Conservation (phyloP, 2,113 vertebrate species). For the Triplophysa tibetana region DNA sequence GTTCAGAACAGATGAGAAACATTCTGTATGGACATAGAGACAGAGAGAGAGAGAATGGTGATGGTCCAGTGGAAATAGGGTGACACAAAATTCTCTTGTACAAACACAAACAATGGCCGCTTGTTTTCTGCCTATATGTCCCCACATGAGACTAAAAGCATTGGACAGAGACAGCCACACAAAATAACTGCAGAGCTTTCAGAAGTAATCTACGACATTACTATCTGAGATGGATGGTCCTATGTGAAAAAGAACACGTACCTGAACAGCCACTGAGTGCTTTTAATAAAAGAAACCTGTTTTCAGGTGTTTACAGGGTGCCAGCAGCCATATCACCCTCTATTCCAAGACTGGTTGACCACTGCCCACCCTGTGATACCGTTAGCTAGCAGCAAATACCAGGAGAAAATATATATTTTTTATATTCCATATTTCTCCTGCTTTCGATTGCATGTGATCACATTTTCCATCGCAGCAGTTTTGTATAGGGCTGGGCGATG, state of each 20-base stretch:
- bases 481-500: not conserved
- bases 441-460: not conserved
- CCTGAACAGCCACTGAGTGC: not conserved
- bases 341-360: too few relatives aligned
- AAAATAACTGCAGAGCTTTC: slow-evolving; percentile 14
- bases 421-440: not conserved
- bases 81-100: slow-evolving; percentile 31
- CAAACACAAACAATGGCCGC: slow-evolving; percentile 18
- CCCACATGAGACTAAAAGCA: slow-evolving; percentile 19
- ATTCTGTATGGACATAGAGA: not conserved
- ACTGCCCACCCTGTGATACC: too few relatives aligned
- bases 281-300: too few relatives aligned
- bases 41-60: not conserved
- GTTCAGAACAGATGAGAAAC: not conserved
- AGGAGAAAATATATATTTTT: too few relatives aligned
- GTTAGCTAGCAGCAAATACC: too few relatives aligned
- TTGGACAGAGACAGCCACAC: slow-evolving; percentile 16
- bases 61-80: not conserved
- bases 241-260: not conserved
- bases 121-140: slow-evolving; percentile 27
- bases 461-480: not conserved
- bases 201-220: not conserved
- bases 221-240: not conserved
- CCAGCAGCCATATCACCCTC: too few relatives aligned
- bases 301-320: too few relatives aligned